phyloP scores from a whole-genome alignment of 2,888 invertebrate genomes.

The Melipona beecheii region DNA sequence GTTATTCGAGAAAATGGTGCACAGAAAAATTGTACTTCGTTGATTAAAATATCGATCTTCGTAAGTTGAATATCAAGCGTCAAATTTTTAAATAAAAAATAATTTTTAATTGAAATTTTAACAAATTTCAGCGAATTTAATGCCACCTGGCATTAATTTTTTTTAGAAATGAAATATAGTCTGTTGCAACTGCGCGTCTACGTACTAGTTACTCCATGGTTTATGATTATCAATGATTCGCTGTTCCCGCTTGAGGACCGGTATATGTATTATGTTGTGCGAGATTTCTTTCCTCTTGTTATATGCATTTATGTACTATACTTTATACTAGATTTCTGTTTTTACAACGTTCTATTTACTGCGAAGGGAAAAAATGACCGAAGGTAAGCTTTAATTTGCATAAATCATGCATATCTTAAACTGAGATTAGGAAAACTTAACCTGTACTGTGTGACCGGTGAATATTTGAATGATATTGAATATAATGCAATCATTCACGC shows the following conservation, averaged over 20 bases:
- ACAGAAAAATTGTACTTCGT: background rate
- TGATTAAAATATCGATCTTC: background rate
- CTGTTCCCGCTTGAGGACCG: conserved; percentile 66
- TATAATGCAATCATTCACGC: background rate
- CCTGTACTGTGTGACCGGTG: background rate
- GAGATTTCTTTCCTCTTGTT: conserved; percentile 37
- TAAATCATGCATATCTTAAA: background rate
- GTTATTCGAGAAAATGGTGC: background rate
- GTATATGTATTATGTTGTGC: conserved; percentile 64
- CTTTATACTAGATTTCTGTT: conserved; percentile 21
- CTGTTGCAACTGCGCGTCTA: background rate
- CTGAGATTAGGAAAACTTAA: conserved; percentile 1
- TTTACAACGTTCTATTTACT: conserved; percentile 26
- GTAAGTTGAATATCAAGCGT: background rate
- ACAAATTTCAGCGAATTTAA: background rate
- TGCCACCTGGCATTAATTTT: background rate
- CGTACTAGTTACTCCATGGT: conserved; percentile 18
- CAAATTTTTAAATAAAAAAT: background rate
- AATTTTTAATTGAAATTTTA: background rate
- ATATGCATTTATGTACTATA: conserved; percentile 41
- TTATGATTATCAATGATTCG: conserved; percentile 17
- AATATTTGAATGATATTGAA: background rate
- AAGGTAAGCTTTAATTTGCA: conserved; percentile 58
- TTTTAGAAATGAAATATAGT: background rate
- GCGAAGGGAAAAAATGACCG: conserved; percentile 53